These are phyloP conservation scores for Tachuris rubrigastra DNA, from an alignment of 2,113 vertebrate species.

Conservation along the genomic window DNA sequence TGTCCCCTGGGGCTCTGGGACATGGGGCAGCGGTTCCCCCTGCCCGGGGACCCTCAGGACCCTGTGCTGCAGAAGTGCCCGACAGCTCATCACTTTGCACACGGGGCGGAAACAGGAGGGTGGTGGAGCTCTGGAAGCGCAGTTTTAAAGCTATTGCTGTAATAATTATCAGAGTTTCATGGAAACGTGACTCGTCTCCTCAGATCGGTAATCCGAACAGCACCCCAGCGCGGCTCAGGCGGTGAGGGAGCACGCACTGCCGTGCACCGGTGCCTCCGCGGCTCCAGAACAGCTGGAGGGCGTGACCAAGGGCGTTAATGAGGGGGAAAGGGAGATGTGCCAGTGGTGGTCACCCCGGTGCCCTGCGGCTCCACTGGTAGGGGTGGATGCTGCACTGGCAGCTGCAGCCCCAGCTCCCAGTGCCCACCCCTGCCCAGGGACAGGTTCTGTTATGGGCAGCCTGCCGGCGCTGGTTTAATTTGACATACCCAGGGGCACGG, in stretches of 20 bases:
- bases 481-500: background rate
- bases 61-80: fast-evolving
- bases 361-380: fast-evolving
- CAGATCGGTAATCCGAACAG: background rate
- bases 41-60: background rate
- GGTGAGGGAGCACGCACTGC: background rate
- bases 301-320: background rate
- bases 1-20: background rate
- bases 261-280: background rate
- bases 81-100: background rate
- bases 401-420: background rate
- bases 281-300: background rate
- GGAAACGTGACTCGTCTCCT: background rate
- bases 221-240: background rate
- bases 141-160: background rate
- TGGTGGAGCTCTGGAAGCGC: background rate
- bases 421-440: background rate
- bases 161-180: background rate
- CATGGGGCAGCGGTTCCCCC: background rate
- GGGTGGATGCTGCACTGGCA: background rate
- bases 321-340: background rate
- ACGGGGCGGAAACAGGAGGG: fast-evolving
- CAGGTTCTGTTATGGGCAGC: background rate
- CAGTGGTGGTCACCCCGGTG: fast-evolving
- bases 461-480: background rate